Conservation (phyloP, 2,113 vertebrate genomes). For the Tragelaphus imberbis region DNA sequence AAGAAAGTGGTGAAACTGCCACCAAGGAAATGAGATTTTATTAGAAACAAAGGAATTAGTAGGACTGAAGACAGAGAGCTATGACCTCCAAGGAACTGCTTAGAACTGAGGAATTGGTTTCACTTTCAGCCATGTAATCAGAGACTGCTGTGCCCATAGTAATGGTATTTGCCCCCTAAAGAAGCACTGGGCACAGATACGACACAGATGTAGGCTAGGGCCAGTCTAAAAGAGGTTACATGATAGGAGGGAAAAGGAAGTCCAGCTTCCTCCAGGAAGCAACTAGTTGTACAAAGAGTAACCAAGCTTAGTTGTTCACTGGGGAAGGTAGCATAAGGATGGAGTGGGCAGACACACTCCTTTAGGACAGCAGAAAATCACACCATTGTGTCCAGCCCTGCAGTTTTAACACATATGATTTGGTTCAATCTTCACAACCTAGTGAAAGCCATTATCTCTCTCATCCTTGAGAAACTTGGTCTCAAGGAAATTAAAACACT, state of each 20-base stretch:
- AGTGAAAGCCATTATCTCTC: neutral
- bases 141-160: neutral
- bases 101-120: neutral
- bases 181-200: neutral
- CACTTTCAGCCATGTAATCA: neutral
- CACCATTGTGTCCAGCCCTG: neutral
- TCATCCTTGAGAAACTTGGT: neutral
- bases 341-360: neutral
- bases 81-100: neutral
- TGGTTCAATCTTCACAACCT: neutral
- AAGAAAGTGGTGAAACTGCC: neutral
- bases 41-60: neutral
- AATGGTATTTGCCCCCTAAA: neutral
- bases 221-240: neutral
- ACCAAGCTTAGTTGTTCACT: neutral
- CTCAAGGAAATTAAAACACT: neutral
- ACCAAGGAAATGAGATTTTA: neutral
- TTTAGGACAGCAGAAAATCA: neutral
- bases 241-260: neutral
- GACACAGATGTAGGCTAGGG: neutral
- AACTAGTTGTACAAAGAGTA: neutral
- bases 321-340: neutral
- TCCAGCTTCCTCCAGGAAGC: neutral
- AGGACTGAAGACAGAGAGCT: neutral
- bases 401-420: neutral